Evolutionary conservation across 2,888 invertebrate genomes (phyloP), one percentile per base, ranked within the genome.

Genomic region (Archaeoteleia sp.): DNA sequence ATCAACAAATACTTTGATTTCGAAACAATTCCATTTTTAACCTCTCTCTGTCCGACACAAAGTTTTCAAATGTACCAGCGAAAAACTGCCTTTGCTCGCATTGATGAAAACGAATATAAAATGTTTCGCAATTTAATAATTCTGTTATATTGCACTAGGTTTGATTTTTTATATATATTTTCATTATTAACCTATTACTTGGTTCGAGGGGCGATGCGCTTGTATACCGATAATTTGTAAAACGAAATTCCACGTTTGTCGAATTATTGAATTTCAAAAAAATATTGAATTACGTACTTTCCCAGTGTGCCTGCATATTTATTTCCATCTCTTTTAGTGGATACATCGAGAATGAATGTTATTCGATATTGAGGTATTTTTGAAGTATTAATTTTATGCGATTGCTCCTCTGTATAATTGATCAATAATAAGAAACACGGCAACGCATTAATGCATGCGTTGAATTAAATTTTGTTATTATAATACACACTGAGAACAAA

Each of bases 401-500:
- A 37, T 37, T 37, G 17, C 15, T 37, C 17, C n/a, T 17, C 37
- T 37, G 37, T 37, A 15, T 37, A 35, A 35, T 35, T 35, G 8
- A 2, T 14, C n/a, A 35, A 35, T 14, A 35, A 35, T 35, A 35
- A 12, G 14, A 37, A 37, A 37, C 14, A 14, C 17, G 37, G n/a
- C 8, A 1, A 2, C n/a, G 17, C 13, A 20, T 17, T 20, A 32
- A n/a, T 7, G 2, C 9, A 29, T 29, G n/a, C n/a, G n/a, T 29
- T 29, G n/a, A n/a, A n/a, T n/a, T n/a, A n/a, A n/a, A n/a, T n/a
- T n/a, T n/a, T n/a, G n/a, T n/a, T n/a, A n/a, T n/a, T n/a, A n/a
- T n/a, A n/a, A n/a, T n/a, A n/a, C n/a, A n/a, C n/a, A 6, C 6
- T n/a, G n/a, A n/a, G n/a, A n/a, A n/a, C n/a, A n/a, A n/a, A n/a